Conservation (phyloP, 2,113 vertebrate species). For the Indicator indicator region DNA sequence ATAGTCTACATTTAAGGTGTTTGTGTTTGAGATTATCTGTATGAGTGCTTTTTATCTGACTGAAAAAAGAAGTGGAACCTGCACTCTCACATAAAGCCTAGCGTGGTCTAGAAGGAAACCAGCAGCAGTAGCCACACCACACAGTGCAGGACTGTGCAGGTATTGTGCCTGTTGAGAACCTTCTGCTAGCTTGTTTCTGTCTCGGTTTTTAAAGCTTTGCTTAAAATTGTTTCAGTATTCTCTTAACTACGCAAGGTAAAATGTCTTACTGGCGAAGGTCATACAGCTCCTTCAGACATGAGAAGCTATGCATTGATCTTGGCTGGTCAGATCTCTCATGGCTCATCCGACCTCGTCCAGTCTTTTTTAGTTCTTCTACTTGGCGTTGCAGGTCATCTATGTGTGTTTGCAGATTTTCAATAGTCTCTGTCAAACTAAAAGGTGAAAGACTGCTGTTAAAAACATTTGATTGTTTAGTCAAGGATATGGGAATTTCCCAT, state of each 20-base stretch:
- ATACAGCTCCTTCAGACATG: constrained; percentile 90
- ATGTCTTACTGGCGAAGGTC: constrained; percentile 88
- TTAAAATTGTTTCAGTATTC: background rate
- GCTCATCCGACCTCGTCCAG: constrained; percentile 49
- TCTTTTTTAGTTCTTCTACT: constrained; percentile 82
- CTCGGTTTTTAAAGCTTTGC: background rate
- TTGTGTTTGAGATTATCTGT: background rate
- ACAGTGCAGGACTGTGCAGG: background rate
- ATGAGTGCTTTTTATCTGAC: background rate
- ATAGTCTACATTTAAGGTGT: background rate
- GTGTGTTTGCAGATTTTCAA: constrained; percentile 87
- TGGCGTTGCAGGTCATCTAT: constrained; percentile 92
- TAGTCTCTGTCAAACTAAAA: constrained; percentile 88
- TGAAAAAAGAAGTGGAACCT: background rate
- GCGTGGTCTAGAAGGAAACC: background rate
- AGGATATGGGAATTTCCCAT: background rate
- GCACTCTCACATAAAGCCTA: background rate
- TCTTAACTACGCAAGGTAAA: background rate
- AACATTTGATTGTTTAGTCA: background rate
- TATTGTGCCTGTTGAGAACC: background rate
- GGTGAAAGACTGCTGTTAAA: background rate
- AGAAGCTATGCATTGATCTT: constrained; percentile 83
- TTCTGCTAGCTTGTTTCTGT: background rate
- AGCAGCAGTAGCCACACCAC: background rate
- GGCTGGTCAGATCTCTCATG: constrained; percentile 76